Conservation (phyloP, 2,797 vertebrate species). For the Phalanger gymnotis region DNA sequence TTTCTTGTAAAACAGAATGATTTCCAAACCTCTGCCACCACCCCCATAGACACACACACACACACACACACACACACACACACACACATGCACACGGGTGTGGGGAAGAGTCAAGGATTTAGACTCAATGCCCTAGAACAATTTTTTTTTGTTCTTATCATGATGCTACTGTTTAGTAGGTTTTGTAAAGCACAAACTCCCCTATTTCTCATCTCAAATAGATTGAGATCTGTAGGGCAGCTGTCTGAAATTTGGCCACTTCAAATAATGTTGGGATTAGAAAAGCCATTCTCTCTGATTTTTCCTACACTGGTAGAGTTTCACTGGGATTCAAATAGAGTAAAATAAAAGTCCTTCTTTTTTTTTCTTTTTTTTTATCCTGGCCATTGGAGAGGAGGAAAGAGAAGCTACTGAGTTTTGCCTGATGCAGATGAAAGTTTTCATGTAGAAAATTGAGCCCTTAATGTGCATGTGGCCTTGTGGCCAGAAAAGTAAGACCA, state of each 20-base stretch:
- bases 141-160: slow-evolving; percentile 10
- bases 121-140: slow-evolving; percentile 25
- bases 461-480: not conserved
- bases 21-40: not conserved
- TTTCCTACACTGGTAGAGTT: slow-evolving; percentile 21
- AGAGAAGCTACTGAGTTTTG: not conserved
- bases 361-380: not conserved
- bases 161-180: slow-evolving; percentile 4
- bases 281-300: slow-evolving; percentile 12
- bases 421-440: slow-evolving; percentile 32
- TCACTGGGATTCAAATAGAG: slow-evolving; percentile 35
- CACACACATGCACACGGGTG: not conserved
- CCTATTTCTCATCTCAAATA: not conserved
- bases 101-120: not conserved
- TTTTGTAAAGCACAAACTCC: slow-evolving; percentile 9
- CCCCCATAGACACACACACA: no score
- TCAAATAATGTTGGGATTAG: not conserved
- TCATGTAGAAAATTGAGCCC: not conserved
- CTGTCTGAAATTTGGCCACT: not conserved
- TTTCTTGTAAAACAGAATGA: slow-evolving; percentile 30
- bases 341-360: slow-evolving; percentile 43
- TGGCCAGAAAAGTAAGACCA: not conserved
- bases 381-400: not conserved
- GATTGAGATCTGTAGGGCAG: not conserved
- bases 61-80: no score